These are phyloP conservation scores for Portevinia maculata DNA, from an alignment of 2,888 invertebrate species.

Conservation along the genomic window DNA sequence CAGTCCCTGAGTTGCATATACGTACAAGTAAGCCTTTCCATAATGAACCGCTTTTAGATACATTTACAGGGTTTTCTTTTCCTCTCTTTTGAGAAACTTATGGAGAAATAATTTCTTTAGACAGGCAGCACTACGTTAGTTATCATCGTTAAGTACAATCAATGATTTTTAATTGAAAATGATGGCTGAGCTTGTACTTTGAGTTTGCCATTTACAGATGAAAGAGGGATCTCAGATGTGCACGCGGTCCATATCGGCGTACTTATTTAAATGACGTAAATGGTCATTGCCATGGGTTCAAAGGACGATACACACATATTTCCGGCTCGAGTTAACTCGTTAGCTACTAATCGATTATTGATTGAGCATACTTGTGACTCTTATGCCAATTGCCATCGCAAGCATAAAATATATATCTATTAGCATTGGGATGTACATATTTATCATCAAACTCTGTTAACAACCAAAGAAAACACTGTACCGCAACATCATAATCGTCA, in stretches of 20 bases:
- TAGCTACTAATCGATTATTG: slow-evolving; percentile 65
- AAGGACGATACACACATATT: slow-evolving; percentile 36
- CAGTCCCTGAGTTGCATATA: slow-evolving; percentile 29
- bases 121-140: slow-evolving; percentile 57
- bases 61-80: slow-evolving; percentile 3
- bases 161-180: slow-evolving; percentile 73
- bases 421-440: neutral
- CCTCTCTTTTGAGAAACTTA: slow-evolving; percentile 59
- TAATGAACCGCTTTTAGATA: slow-evolving; percentile 51
- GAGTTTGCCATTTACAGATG: slow-evolving; percentile 40
- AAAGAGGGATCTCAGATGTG: slow-evolving; percentile 3
- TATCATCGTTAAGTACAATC: slow-evolving; percentile 72
- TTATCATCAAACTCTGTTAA: slow-evolving; percentile 7
- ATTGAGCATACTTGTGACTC: slow-evolving; percentile 31
- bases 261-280: slow-evolving; percentile 40
- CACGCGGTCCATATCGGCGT: slow-evolving; percentile 43
- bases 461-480: slow-evolving; percentile 18
- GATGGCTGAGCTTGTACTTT: slow-evolving; percentile 55
- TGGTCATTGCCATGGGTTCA: slow-evolving; percentile 56
- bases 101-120: slow-evolving; percentile 72
- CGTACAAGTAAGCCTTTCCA: slow-evolving; percentile 32
- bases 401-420: slow-evolving; percentile 32
- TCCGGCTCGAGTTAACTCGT: slow-evolving; percentile 32
- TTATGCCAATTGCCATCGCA: slow-evolving; percentile 34
- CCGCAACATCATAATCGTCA: slow-evolving; percentile 3